phyloP scores from a whole-genome alignment of 2,888 invertebrate species.

The Antheraea yamamai region DNA sequence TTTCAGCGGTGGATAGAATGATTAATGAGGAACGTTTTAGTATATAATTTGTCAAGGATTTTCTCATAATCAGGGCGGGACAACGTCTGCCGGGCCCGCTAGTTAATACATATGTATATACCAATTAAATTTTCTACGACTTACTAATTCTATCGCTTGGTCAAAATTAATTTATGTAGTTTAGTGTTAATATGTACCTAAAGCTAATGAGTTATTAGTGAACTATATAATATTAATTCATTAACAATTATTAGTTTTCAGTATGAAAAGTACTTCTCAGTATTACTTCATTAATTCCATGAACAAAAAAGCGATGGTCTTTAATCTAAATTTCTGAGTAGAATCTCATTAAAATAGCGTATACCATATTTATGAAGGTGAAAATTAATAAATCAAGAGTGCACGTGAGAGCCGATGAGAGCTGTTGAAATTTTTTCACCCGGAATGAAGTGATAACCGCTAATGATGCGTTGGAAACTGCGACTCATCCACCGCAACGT shows the following conservation, averaged over 20 bases:
- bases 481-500: conserved; percentile 65
- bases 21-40: no score
- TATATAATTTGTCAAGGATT: no score
- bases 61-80: no score
- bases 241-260: background rate
- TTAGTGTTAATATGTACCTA: no score
- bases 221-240: background rate
- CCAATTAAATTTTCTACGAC: background rate
- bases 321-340: background rate
- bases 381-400: conserved; percentile 80
- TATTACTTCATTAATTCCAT: background rate
- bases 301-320: background rate
- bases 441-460: conserved; percentile 82
- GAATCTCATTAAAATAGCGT: conserved; percentile 51
- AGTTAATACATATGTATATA: no score
- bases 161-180: background rate
- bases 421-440: conserved; percentile 81
- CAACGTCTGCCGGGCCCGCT: no score
- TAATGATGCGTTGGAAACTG: conserved; percentile 74
- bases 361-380: conserved; percentile 73
- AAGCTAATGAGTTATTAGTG: background rate
- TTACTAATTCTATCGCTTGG: background rate
- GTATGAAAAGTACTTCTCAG: background rate
- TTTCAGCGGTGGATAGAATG: no score
- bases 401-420: conserved; percentile 70